Base-by-base conservation (phyloP, 2,797 vertebrate species). In the Lycodopsis pacificus region DNA sequence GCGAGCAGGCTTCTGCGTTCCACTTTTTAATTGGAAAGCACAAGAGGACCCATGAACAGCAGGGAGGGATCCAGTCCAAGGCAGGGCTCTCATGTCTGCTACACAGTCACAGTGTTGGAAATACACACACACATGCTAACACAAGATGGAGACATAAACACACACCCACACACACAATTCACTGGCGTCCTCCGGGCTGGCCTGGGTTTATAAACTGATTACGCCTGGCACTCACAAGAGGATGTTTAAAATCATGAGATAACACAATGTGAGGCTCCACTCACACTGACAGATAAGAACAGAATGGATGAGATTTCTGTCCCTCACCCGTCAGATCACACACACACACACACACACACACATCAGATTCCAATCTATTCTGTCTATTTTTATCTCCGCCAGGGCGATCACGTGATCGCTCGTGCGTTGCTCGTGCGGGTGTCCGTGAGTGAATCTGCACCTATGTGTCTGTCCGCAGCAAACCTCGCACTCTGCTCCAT, bases 121-220 rank as follows among this genome's bases (percentile, higher is more conserved):
- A 74, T 42, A 58, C 70, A 80, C 61, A 80, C 61, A 79, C 64
- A 65, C 40, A 54, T 49, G 64, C 73, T 30, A 66, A 82, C 82
- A 87, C 80, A 82, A 87, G 80, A 78, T 87, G 85, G 80, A 85
- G 82, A 87, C 85, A 84, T 80, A 82, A 77, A 77, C 82, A 84
- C 77, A 77, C 73, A 71, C 76, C 71, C 77, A 78, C 65, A n/a
- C 78, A 78, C 78, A 78, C 27, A 49, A n/a, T 72, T 15, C 48
- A 49, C 56, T 70, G 71, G 34, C 71, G 40, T 46, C 67, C 58
- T 57, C 17, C 14, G 20, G 67, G 78, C 56, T 42, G 53, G 42
- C 56, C 36, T 79, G 65, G 53, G 13, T 69, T 78, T 32, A 62
- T 48, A 49, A 51, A 68, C 57, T 68, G 64, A 79, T 67, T 75